Evolutionary conservation across 2,797 vertebrate species (phyloP).

Genomic region (Cuniculus paca): DNA sequence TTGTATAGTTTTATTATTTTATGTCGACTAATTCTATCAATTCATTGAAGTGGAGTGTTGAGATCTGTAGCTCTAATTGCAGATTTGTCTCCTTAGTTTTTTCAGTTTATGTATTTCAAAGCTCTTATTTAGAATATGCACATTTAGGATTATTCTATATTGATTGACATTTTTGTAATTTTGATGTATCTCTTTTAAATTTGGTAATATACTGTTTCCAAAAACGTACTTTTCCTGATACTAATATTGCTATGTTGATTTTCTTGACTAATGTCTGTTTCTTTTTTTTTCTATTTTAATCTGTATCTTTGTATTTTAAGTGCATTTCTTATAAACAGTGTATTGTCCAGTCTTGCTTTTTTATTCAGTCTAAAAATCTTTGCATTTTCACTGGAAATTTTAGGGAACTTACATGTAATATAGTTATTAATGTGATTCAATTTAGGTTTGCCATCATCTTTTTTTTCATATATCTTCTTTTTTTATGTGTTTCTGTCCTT

Average conservation of each 20-base stretch:
- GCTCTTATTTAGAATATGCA: not conserved
- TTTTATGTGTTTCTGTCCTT: not conserved
- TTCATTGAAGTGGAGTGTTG: not conserved
- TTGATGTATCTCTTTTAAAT: conserved; percentile 21
- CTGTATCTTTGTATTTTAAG: conserved; percentile 33
- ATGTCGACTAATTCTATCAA: not conserved
- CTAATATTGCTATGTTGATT: not conserved
- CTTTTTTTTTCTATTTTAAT: conserved; percentile 48
- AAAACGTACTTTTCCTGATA: not conserved
- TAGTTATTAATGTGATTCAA: not conserved
- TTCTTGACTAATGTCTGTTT: not conserved
- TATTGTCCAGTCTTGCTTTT: not conserved
- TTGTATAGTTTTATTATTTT: not conserved
- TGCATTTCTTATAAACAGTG: not conserved
- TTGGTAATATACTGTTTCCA: not conserved
- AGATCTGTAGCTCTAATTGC: not conserved
- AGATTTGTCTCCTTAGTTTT: not conserved
- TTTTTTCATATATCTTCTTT: not conserved
- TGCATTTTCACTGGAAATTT: conserved; percentile 48
- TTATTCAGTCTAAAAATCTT: not conserved
- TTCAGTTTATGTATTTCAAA: conserved; percentile 29
- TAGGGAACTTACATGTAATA: not conserved
- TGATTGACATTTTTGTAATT: not conserved
- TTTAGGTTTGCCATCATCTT: not conserved
- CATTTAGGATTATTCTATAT: conserved; percentile 16